Evolutionary conservation across 2,888 invertebrate genomes (phyloP), one percentile per base, ranked within the genome.

Genomic region (Adineta ricciae): DNA sequence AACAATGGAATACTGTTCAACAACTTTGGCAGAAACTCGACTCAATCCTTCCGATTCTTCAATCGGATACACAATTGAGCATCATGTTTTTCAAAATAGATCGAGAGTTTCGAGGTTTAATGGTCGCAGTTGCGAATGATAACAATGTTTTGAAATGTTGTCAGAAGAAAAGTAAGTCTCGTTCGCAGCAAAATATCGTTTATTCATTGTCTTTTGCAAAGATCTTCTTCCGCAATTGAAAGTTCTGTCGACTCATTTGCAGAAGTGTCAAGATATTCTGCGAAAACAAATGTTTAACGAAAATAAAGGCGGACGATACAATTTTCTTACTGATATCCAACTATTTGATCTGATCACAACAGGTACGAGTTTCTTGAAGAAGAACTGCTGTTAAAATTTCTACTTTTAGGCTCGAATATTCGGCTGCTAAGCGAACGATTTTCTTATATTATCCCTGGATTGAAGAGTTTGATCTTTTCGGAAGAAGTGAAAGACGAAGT

Each of bases 101-200:
- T 88, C 87, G 88, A 84, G 90, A 90, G 86, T 90, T 90, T 87
- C 86, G 88, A 46, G 87, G 89, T 1, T 87, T 90, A 56, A 90
- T 90, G 90, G 88, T 88, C 84, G 90, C 90, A 24, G 90, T 90
- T 49, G 89, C 90, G 88, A 89, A 89, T 87, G 90, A 90, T 86
- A 89, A 90, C 21, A 90, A 90, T 87, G 89, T 90, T 14, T 87
- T 90, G 32, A 90, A 90, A 86, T 90, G 90, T 86, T 90, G 90
- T 87, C 88, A 89, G 24, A 87, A 90, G 83, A 90, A 90, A 88
- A 89, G 90, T 90, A 88, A 88, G 11, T 8, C n/a, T n/a, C n/a
- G n/a, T n/a, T n/a, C n/a, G n/a, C n/a, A n/a, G n/a, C n/a, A n/a
- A n/a, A n/a, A n/a, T n/a, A n/a, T n/a, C n/a, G n/a, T n/a, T n/a